Conservation (phyloP, 2,113 vertebrate species). For the Perca flavescens region DNA sequence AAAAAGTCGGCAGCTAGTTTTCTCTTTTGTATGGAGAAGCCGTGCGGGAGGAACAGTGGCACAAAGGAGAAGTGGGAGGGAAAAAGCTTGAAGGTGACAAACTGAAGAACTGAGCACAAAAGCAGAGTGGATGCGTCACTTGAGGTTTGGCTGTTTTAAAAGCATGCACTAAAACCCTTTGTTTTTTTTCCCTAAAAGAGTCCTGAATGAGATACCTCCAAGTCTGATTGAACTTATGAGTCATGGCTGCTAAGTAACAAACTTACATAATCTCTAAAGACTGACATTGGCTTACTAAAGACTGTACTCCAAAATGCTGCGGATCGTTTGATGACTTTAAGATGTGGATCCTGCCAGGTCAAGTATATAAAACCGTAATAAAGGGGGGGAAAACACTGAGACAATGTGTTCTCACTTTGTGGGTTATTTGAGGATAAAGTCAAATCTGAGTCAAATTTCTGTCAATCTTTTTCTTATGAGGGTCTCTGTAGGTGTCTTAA, state of each 20-base stretch:
- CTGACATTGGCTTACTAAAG: neutral
- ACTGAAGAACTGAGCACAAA: constrained; percentile 74
- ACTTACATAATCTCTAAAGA: constrained; percentile 21
- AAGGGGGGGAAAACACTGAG: neutral
- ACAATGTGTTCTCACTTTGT: constrained; percentile 39
- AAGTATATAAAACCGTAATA: constrained; percentile 5
- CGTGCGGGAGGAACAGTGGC: constrained; percentile 45
- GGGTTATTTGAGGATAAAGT: constrained; percentile 42
- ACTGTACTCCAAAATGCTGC: constrained; percentile 14
- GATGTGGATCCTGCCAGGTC: constrained; percentile 25
- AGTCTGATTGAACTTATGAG: constrained; percentile 43
- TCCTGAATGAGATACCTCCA: constrained; percentile 53
- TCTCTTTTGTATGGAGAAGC: constrained; percentile 68
- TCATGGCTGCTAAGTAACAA: constrained; percentile 38
- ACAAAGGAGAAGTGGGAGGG: constrained; percentile 71
- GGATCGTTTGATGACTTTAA: constrained; percentile 46
- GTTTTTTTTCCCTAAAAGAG: constrained; percentile 54
- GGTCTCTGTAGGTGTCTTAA: constrained; percentile 35
- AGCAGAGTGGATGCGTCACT: constrained; percentile 55
- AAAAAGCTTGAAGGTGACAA: constrained; percentile 75
- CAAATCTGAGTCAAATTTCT: constrained; percentile 39
- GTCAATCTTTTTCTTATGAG: constrained; percentile 52
- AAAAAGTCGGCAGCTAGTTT: constrained; percentile 60
- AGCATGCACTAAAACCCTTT: constrained; percentile 63
- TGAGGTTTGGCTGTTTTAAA: constrained; percentile 58